These are phyloP conservation scores for Forbesichthys agassizii DNA, from an alignment of 2,113 vertebrate genomes.

Conservation along the genomic window DNA sequence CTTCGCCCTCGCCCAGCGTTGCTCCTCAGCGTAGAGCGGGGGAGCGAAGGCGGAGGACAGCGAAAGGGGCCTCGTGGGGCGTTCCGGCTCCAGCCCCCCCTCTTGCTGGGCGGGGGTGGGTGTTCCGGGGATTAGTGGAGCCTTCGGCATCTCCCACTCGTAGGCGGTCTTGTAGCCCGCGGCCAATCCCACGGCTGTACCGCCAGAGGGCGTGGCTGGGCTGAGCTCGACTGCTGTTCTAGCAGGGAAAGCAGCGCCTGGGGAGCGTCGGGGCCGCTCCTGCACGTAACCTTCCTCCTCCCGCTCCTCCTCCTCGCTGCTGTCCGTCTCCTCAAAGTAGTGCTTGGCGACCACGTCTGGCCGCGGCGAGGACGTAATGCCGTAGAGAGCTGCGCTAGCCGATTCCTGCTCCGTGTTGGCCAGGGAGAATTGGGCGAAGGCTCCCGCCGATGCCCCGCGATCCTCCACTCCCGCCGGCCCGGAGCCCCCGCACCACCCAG, in stretches of 20 bases:
- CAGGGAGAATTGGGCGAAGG: slow-evolving; percentile 52
- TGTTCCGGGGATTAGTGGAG: slow-evolving; percentile 73
- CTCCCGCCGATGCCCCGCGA: slow-evolving; percentile 42
- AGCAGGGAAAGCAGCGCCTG: slow-evolving; percentile 36
- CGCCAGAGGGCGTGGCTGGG: slow-evolving; percentile 45
- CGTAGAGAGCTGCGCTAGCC: slow-evolving; percentile 76
- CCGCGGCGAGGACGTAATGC: slow-evolving; percentile 77
- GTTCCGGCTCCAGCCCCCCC: slow-evolving; percentile 79
- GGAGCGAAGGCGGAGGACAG: slow-evolving; percentile 79
- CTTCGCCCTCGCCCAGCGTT: slow-evolving; percentile 49
- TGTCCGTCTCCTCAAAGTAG: slow-evolving; percentile 79
- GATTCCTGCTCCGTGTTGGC: slow-evolving; percentile 63
- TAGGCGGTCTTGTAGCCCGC: slow-evolving; percentile 68
- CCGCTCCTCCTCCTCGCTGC: slow-evolving; percentile 76
- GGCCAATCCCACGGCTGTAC: slow-evolving; percentile 37
- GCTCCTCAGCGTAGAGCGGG: slow-evolving; percentile 70
- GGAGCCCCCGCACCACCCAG: slow-evolving; percentile 65
- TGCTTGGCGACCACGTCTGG: slow-evolving; percentile 73
- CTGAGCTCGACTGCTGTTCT: slow-evolving; percentile 27
- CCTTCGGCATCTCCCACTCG: slow-evolving; percentile 72
- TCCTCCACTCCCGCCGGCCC: slow-evolving; percentile 52
- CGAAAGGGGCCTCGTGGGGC: slow-evolving; percentile 80
- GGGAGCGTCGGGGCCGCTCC: slow-evolving; percentile 66
- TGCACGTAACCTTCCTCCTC: slow-evolving; percentile 72
- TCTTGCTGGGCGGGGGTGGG: slow-evolving; percentile 76